Base-by-base conservation (phyloP, 2,797 vertebrate genomes). In the Macropus fuliginosus region DNA sequence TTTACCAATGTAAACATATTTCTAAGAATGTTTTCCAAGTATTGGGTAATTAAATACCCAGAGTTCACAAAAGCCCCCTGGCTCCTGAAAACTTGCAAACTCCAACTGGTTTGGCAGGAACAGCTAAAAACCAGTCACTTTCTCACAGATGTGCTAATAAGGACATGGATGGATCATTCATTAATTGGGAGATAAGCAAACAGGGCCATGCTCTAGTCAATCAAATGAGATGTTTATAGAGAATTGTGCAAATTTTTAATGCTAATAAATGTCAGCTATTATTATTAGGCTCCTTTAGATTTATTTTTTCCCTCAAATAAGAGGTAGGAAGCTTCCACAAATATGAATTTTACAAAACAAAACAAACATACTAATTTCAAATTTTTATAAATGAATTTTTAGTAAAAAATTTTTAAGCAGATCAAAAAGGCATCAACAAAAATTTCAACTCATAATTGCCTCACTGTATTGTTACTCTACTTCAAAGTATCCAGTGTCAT, bases 401-500 rank as follows among this genome's bases (percentile, higher is more conserved):
- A 1, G 62, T 87, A 90, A 94, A 92, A 57, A 81, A 74, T 16
- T 46, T 28, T 92, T 94, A 10, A 13, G 92, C 91, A 57, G 55
- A 56, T 14, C 28, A 59, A 74, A 96, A 95, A 94, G 62, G 87
- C 54, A 52, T 92, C 96, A 96, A 93, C 1, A 90, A 66, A 50
- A 91, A 52, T 96, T 94, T 57, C 94, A 96, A 91, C 57, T 93
- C 4, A 91, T 56, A 27, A 40, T 54, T 87, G 54, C 0, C 34
- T 59, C 74, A 94, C 91, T 94, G 13, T 11, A 74, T 90, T 12
- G 0, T 92, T 54, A 91, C 12, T 40, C 91, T 95, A 55, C 92
- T 31, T 94, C n/a, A 87, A 0, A 95, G 28, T 92, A 95, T 87
- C 31, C 56, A 81, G 81, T 97, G 95, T 96, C 57, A 95, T n/a